Evolutionary conservation across 2,113 vertebrate species (phyloP).

Genomic region (Myanophis thanlyinensis): DNA sequence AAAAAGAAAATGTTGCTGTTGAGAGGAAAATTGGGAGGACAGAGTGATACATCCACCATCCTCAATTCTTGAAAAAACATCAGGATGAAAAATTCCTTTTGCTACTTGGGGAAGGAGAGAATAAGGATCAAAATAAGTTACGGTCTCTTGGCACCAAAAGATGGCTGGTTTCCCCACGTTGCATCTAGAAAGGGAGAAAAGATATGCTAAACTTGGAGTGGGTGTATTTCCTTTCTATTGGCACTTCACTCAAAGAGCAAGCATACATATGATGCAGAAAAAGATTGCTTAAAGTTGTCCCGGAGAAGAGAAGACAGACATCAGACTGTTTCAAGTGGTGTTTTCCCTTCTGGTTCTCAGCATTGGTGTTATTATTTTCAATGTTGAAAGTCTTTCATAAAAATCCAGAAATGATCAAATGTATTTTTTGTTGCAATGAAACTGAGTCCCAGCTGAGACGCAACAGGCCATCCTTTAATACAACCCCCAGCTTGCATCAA

Average conservation of each 20-base stretch:
- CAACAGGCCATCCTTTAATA: constrained; percentile 49
- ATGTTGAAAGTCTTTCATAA: constrained; percentile 14
- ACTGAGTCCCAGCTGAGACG: not conserved
- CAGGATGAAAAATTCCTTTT: not conserved
- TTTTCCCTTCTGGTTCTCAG: not conserved
- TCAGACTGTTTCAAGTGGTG: not conserved
- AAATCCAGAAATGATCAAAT: constrained; percentile 21
- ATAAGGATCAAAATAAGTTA: not conserved
- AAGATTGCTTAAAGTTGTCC: not conserved
- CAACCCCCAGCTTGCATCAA: constrained; percentile 62
- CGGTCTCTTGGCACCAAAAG: not conserved
- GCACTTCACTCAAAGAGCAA: not conserved
- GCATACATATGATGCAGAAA: not conserved
- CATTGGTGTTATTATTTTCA: not conserved
- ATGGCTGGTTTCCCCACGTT: not conserved
- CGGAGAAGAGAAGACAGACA: not conserved
- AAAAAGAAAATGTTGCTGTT: not conserved
- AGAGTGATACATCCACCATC: not conserved
- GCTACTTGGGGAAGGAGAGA: not conserved
- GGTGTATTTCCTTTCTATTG: not conserved
- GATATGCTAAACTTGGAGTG: not conserved
- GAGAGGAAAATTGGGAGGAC: not conserved
- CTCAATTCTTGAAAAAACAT: not conserved
- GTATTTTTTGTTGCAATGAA: not conserved
- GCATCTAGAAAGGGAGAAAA: not conserved